These are phyloP conservation scores for Protobothrops flavoviridis DNA, from an alignment of 2,113 vertebrate species.

Conservation along the genomic window DNA sequence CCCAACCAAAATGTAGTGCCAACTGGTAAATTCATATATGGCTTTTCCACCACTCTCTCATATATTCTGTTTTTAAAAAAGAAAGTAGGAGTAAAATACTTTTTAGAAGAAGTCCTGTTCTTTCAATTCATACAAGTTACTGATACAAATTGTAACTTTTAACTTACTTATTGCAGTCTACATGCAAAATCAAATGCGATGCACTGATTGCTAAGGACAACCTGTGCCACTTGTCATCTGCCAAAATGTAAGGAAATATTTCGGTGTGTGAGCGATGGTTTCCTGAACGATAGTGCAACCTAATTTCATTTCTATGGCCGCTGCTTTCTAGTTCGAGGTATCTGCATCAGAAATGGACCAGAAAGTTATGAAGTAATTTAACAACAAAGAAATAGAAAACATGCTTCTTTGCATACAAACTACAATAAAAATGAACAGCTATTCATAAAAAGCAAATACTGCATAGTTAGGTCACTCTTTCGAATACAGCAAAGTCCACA, in stretches of 20 bases:
- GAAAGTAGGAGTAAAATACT: slow-evolving; percentile 16
- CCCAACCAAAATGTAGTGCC: slow-evolving; percentile 92
- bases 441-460: neutral
- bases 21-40: slow-evolving; percentile 86
- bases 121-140: slow-evolving; percentile 13
- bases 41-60: slow-evolving; percentile 91
- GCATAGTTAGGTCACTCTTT: neutral
- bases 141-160: slow-evolving; percentile 11
- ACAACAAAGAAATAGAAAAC: slow-evolving; percentile 27
- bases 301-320: slow-evolving; percentile 92
- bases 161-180: slow-evolving; percentile 96
- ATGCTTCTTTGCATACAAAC: slow-evolving; percentile 18
- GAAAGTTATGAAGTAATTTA: slow-evolving; percentile 18
- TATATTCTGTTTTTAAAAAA: slow-evolving; percentile 82
- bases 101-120: neutral
- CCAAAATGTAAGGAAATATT: slow-evolving; percentile 94
- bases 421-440: neutral
- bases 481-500: too few species aligned
- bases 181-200: slow-evolving; percentile 88
- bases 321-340: slow-evolving; percentile 97
- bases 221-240: slow-evolving; percentile 95
- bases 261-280: slow-evolving; percentile 87
- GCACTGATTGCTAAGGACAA: slow-evolving; percentile 92
- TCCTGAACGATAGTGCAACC: slow-evolving; percentile 90
- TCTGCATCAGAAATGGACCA: slow-evolving; percentile 68